Base-by-base conservation (phyloP, 2,797 vertebrate species). In the Enteromius paludinosus region DNA sequence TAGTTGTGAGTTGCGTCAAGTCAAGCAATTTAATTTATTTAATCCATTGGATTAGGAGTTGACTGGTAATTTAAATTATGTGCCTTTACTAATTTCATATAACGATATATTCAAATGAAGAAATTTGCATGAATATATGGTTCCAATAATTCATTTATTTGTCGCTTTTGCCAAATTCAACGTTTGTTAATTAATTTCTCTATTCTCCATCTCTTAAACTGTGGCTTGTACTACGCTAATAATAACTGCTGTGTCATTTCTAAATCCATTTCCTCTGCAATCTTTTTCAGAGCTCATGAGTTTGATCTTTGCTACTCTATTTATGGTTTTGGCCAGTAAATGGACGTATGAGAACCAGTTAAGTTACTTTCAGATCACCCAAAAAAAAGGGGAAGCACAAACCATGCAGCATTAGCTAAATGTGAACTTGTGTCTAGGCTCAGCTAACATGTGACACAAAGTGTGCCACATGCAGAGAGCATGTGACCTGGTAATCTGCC, bases 401-500 rank as follows among this genome's bases (percentile, higher is more conserved):
- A 11, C 1, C 30, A 54, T 33, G 18, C 18, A 72, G 28, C 28
- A 49, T 72, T 6, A 71, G 49, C 18, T 14, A 69, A 17, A 49
- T 76, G n/a, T 47, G 33, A 47, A n/a, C 41, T 68, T 20, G 28
- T 78, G n/a, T 59, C 23, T 64, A 81, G 83, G 72, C 81, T 74
- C 23, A 52, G 45, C 64, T 70, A 74, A 81, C 84, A 87, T 84
- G 87, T 88, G 87, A 89, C 61, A 17, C 20, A 15, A 83, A 66
- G 45, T 15, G 59, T 79, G 64, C 79, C 2, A 61, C 82, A 83
- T 85, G 78, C 74, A 86, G 61, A 2, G 23, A 81, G 79, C 87
- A 87, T 88, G 88, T 89, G 87, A 88, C 83, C 52, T 23, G 18
- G 43, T 88, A 78, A 85, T 86, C 82, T 82, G 85, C 25, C 81